Evolutionary conservation across 2,888 invertebrate genomes (phyloP), one percentile per base, ranked within the genome.

Genomic region (Archips xylosteana): DNA sequence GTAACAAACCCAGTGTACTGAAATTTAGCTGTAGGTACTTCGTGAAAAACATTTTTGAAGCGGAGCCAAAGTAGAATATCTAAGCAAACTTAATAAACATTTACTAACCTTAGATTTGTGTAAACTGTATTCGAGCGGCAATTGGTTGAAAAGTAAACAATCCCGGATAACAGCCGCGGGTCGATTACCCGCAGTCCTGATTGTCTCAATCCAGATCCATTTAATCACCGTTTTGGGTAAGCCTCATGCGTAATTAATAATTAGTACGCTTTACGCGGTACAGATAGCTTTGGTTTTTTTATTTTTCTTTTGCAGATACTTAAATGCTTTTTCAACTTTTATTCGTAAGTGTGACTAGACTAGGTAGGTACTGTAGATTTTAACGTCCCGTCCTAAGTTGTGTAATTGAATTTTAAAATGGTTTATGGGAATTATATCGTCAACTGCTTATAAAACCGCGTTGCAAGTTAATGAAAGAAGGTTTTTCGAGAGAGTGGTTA

Each of bases 191-290:
- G 64, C 34, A 34, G 39, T 23, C 47, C 67, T 59, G 57, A 39
- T 71, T 71, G 64, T 65, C 23, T 59, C 36, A 23, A 59, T 23
- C 34, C 64, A 47, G 59, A 60, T 68, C 67, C 54, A 57, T 57
- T 71, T 71, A 65, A 47, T 71, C 59, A 71, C 47, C 64, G 59
- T 49, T 71, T 64, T 47, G 63, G 45, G 69, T 36, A 51, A 61
- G 64, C 70, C 39, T 6, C 34, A 15, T 45, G 23, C 15, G 64
- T 59, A 71, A 71, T 65, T 64, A 71, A 71, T 71, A 65, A 71
- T 64, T 49, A 36, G 3, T 36, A 64, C 36, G 13, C 12, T 13
- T 71, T 64, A 59, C 57, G 47, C 47, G 32, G 13, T 63, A 47
- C 13, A 34, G 13, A 47, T 9, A 32, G 57, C 54, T 54, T 23